Evolutionary conservation across 2,888 invertebrate genomes (phyloP), one percentile per base, ranked within the genome.

Genomic region (Julus scanicus): DNA sequence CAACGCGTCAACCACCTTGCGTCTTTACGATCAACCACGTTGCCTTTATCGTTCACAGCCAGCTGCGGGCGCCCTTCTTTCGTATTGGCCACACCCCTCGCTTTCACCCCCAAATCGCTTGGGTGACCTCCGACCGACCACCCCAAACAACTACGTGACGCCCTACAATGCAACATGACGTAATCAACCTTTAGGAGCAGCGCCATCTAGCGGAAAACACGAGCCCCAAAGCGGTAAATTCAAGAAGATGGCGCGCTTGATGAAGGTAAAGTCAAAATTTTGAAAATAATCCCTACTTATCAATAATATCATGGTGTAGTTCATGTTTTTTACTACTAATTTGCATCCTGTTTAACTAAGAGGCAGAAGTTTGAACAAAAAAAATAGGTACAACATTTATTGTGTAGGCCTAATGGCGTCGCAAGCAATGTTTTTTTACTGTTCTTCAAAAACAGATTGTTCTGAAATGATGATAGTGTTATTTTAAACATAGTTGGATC

Each of bases 51-150:
- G 20, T 29, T 29, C 71, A 8, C 17, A 57, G n/a, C 71, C 71
- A 71, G 71, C 71, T 71, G 71, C 71, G 29, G 71, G 71, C 71
- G 71, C 71, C 71, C 71, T 71, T n/a, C 29, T 71, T 71, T 71
- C 71, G 71, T 71, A 71, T 71, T 71, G 2, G 71, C 71, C 71
- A 71, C 71, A 71, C 71, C 71, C 11, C 71, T 71, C 71, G 29
- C 29, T 29, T 29, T 29, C 57, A n/a, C 57, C 71, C 29, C 71
- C 71, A 4, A 6, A 6, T 11, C 29, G 29, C n/a, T 9, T 6
- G 1, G 29, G 9, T 17, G n/a, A 11, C 11, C 57, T 15, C 57
- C 57, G 17, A 57, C 11, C 57, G 57, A 57, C 15, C 57, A 17
- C 71, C 71, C 71, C 17, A 71, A 71, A 29, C 2, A 71, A 29